A percentile compares a stretch with the other conserved stretches of the same genome.
These are phyloP conservation scores for Marronus borbonicus DNA, from an alignment of 2,888 invertebrate species.

Conservation along the genomic window DNA sequence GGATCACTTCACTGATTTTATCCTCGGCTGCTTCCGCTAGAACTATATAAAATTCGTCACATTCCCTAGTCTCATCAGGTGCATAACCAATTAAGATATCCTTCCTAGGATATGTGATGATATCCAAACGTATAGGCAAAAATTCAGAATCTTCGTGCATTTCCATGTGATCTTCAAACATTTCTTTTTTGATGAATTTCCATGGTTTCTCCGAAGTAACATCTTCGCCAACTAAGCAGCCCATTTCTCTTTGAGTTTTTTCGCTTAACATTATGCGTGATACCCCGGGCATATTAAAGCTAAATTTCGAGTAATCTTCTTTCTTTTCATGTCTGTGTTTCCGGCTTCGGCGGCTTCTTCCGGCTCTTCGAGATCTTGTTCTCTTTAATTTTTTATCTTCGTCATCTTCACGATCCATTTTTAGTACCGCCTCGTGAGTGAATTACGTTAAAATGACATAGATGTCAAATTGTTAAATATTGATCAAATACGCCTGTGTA, in stretches of 20 bases:
- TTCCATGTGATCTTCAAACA: conserved; percentile 77
- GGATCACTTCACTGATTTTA: conserved; percentile 71
- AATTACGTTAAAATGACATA: conserved; percentile 18
- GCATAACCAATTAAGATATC: conserved; percentile 79
- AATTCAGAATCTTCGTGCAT: conserved; percentile 73
- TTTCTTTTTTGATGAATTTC: conserved; percentile 77
- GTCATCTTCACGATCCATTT: conserved; percentile 1
- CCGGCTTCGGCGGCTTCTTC: conserved; percentile 14
- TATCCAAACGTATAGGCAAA: conserved; percentile 67
- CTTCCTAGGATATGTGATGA: conserved; percentile 68
- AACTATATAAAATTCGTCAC: conserved; percentile 82
- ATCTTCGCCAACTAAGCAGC: conserved; percentile 78
- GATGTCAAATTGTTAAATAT: conserved; percentile 34
- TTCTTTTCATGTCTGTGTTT: conserved; percentile 52
- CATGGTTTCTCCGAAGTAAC: conserved; percentile 84
- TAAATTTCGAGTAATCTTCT: conserved; percentile 45
- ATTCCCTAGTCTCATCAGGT: conserved; percentile 75
- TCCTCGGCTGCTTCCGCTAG: conserved; percentile 74
- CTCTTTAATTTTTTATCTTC: background rate
- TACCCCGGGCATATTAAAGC: conserved; percentile 75
- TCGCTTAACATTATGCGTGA: conserved; percentile 67
- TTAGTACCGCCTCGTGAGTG: background rate
- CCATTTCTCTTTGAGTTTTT: conserved; percentile 75
- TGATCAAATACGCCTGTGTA: conserved; percentile 6
- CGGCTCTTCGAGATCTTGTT: background rate